A percentile compares a stretch with the other conserved stretches of the same genome.
These are phyloP conservation scores for Hipparchia sbordonii DNA, from an alignment of 2,888 invertebrate species.

Conservation along the genomic window DNA sequence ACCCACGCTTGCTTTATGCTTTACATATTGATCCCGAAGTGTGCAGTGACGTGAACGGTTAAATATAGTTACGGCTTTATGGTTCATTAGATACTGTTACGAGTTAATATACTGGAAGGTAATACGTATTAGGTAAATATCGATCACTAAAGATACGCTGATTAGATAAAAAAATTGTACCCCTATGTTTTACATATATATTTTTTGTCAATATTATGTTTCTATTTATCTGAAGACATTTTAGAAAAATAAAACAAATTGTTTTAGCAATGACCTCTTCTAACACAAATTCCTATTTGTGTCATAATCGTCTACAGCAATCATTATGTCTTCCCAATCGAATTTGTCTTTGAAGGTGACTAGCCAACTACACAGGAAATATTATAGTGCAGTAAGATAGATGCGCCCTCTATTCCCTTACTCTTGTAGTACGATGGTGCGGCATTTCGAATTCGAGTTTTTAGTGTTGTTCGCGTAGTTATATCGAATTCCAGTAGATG, in stretches of 20 bases:
- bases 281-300: background rate
- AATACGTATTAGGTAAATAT: background rate
- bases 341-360: no score
- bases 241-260: background rate
- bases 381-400: no score
- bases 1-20: slow-evolving; percentile 23
- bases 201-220: no score
- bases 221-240: background rate
- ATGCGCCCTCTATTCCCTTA: no score
- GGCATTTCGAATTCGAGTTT: no score
- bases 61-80: slow-evolving; percentile 15
- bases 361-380: no score
- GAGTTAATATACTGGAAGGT: background rate
- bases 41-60: slow-evolving; percentile 30
- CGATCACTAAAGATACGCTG: background rate
- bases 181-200: no score
- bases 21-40: slow-evolving; percentile 15
- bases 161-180: no score
- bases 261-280: background rate
- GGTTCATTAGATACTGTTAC: slow-evolving; percentile 6
- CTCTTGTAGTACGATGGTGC: no score
- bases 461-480: no score
- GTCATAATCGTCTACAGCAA: background rate
- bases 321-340: no score
- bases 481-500: no score